Evolutionary conservation across 2,797 vertebrate genomes (phyloP).

Genomic region (Thunnus albacares): DNA sequence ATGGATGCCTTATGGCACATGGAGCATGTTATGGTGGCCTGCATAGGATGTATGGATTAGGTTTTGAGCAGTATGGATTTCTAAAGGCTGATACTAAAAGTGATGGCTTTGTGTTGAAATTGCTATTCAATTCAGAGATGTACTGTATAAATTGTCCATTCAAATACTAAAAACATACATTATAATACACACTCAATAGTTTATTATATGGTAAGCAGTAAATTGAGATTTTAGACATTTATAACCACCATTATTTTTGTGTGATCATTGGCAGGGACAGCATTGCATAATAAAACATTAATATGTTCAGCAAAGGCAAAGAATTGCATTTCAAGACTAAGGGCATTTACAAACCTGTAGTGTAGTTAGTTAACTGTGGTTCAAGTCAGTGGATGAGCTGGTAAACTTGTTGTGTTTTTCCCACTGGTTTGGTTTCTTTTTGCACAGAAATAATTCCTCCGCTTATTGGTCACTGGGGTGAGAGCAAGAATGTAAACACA

Average conservation of each 20-base stretch:
- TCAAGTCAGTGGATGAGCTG: too few species aligned
- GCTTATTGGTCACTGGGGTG: too few species aligned
- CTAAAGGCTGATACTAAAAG: slow-evolving; percentile 20
- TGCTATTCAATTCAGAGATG: slow-evolving; percentile 3
- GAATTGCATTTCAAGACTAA: background rate
- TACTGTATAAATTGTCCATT: slow-evolving; percentile 11
- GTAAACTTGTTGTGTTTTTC: too few species aligned
- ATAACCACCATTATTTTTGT: background rate
- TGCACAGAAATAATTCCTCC: too few species aligned
- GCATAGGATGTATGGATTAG: slow-evolving; percentile 55
- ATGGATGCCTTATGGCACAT: slow-evolving; percentile 52
- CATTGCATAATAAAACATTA: background rate
- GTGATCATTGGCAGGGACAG: background rate
- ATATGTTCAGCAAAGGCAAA: background rate
- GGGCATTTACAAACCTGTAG: too few species aligned
- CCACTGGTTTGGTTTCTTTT: too few species aligned
- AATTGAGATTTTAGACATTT: slow-evolving; percentile 17
- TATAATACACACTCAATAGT: background rate
- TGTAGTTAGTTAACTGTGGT: too few species aligned
- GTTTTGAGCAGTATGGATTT: slow-evolving; percentile 56
- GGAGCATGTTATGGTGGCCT: slow-evolving; percentile 47
- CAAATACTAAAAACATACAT: slow-evolving; percentile 2
- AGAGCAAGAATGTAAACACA: too few species aligned
- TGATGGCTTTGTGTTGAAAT: slow-evolving; percentile 31
- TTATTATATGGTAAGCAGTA: background rate